Evolutionary conservation across 2,888 invertebrate species (phyloP), one percentile per base, ranked within the genome.

Genomic region (Drosophila antonietae): DNA sequence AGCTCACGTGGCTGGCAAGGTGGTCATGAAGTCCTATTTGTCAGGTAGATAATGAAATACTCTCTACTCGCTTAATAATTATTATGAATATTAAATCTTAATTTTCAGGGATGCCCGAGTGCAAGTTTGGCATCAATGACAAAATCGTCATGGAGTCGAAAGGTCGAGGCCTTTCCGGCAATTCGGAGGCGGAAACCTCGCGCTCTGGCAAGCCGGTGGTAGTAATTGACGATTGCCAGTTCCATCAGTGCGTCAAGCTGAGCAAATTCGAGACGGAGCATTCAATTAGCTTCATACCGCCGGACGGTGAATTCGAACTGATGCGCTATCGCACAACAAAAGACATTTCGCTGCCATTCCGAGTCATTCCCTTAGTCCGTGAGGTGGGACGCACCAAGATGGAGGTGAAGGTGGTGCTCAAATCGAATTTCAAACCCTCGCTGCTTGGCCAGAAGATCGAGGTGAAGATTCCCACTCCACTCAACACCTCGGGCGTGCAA

Each of bases 261-360:
- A 98, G 98, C 93, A 99, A 99, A 95, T 99, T 99, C 93, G 99
- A 99, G 94, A 99, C 99, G 0, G 99, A 99, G 93, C 99, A 99
- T 94, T 98, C 99, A 91, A 99, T 99, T 92, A 98, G 98, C 85
- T 99, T 99, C 94, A 99, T 99, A 91, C 99, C 99, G 69, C 99
- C 99, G 1, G 99, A 99, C 93, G 99, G 99, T 53, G 99, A 99
- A 94, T 99, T 99, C 91, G 99, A 99, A 93, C 95, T 99, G 39
- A 99, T 99, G 99, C 97, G 98, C 96, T 99, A 99, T 93, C 97
- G 99, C 73, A 99, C 99, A 63, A 99, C 99, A 28, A 99, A 99
- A 93, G 99, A 99, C 94, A 99, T 99, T 91, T 99, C 99, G 57
- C 94, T 99, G 79, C 99, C 99, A 78, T 99, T 99, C 95, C 97